Evolutionary conservation across 2,113 vertebrate species (phyloP).

Genomic region (Nycticryphes semicollaris): DNA sequence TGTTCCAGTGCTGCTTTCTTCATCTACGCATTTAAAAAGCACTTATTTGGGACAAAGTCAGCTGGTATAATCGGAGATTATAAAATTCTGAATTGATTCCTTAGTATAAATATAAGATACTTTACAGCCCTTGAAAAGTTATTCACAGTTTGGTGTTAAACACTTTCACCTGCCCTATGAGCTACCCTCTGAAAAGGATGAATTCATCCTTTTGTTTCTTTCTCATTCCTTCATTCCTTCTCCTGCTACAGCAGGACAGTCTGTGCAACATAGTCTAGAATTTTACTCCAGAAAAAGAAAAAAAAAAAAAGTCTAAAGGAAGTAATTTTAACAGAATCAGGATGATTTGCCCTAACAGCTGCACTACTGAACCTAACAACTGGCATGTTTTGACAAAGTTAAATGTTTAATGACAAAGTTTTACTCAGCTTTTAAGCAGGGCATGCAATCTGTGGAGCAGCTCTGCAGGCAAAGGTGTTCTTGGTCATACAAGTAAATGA

Average conservation of each 20-base stretch:
- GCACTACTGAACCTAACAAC: not conserved
- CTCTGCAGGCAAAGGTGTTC: not conserved
- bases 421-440: not conserved
- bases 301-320: not conserved
- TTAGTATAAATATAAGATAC: not conserved
- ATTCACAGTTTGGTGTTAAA: not conserved
- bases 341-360: not conserved
- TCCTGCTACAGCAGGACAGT: not conserved
- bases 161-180: not conserved
- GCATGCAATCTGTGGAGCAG: not conserved
- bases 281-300: not conserved
- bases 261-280: not conserved
- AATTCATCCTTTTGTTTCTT: not conserved
- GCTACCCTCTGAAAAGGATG: not conserved
- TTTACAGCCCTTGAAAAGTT: not conserved
- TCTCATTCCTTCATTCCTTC: not conserved
- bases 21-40: not conserved
- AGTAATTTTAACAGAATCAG: not conserved
- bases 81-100: not conserved
- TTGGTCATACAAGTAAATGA: not conserved
- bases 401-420: not conserved
- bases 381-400: not conserved
- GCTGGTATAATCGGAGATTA: not conserved
- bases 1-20: not conserved
- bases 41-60: not conserved